Evolutionary conservation across 2,797 vertebrate genomes (phyloP).

Genomic region (Tolypeutes matacus): DNA sequence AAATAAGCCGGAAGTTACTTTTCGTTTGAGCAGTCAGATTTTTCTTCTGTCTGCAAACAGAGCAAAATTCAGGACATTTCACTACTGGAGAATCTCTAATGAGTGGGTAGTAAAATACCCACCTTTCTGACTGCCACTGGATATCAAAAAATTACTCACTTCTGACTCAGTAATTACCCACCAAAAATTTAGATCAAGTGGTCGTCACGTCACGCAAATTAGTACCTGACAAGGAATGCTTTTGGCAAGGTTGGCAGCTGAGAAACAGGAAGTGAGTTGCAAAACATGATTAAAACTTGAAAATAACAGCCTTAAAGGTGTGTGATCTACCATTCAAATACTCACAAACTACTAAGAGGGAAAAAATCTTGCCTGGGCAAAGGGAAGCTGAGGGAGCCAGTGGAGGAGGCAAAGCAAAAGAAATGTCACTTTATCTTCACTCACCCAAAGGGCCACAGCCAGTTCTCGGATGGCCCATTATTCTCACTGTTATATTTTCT

Average conservation of each 20-base stretch:
- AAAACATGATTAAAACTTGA: conserved; percentile 89
- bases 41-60: conserved; percentile 85
- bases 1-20: conserved; percentile 85
- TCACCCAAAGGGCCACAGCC: neutral
- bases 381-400: conserved; percentile 36
- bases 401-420: neutral
- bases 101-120: conserved; percentile 87
- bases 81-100: conserved; percentile 87
- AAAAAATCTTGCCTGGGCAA: neutral
- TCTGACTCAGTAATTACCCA: conserved; percentile 90
- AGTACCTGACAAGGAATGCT: conserved; percentile 90
- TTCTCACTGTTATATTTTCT: neutral
- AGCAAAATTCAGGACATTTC: conserved; percentile 87
- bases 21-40: conserved; percentile 83
- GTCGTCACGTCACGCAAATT: conserved; percentile 90
- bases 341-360: conserved; percentile 57
- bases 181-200: conserved; percentile 90
- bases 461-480: neutral
- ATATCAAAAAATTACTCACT: conserved; percentile 88
- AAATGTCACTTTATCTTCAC: conserved; percentile 6
- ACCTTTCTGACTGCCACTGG: conserved; percentile 88
- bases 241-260: conserved; percentile 87
- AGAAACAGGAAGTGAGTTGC: conserved; percentile 88
- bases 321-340: conserved; percentile 80
- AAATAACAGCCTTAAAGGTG: conserved; percentile 89